Evolutionary conservation across 1,140 invertebrate genomes (phyloP), one percentile per base, ranked within the genome.

Genomic region (Cataglyphis hispanica): DNA sequence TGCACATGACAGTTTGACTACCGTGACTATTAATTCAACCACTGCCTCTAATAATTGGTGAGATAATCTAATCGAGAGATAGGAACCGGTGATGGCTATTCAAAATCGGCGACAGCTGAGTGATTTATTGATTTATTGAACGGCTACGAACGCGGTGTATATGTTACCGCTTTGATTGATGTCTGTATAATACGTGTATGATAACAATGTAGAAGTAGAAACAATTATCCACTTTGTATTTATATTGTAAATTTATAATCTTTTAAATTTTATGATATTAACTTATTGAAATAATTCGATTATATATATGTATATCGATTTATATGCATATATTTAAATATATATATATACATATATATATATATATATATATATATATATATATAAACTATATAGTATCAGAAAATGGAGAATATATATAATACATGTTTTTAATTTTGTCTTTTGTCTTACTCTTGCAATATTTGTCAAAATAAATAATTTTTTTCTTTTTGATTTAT

Each of bases 121-220:
- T 25, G 70, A 78, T 86, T 77, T 88, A 88, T 69, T 76, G 74
- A 56, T 31, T 58, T 72, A 80, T 75, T 86, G 87, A 89, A 64
- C 27, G 27, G 50, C 46, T 43, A 56, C 19, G 0, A 25, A 80
- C 31, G 16, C 4, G 2, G 16, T 76, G 84, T 53, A 63, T 64
- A 67, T 19, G 40, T 31, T 58, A 86, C n/a, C 50, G 53, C 25
- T n/a, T 50, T 76, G 58, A 86, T 75, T 69, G 60, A 88, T 61
- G 46, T 25, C 22, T 31, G 40, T 16, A 53, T 40, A 84, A 81
- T 31, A 31, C 31, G 4, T 3, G 31, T 76, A 61, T 43, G 84
- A 86, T 88, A 88, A 86, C 83, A 8, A 31, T 40, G 60, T 37
- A 67, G 80, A 86, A 78, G 61, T 84, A 89, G 72, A 89, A 86